A percentile compares a stretch with the other conserved stretches of the same genome.
Conservation (phyloP, 2,797 vertebrate species). For the Pristis pectinata region DNA sequence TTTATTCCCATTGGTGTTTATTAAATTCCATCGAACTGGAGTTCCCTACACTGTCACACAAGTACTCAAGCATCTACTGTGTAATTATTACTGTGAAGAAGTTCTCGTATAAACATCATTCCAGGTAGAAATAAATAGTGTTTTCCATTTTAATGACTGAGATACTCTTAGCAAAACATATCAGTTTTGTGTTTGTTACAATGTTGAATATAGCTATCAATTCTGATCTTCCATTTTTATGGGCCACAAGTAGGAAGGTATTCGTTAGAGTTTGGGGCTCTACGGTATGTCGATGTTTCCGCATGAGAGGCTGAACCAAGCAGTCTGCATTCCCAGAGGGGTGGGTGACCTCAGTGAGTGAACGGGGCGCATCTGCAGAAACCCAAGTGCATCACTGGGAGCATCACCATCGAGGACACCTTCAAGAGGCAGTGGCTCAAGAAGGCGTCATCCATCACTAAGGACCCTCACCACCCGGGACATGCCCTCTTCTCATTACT, state of each 20-base stretch:
- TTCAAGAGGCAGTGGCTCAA: no score
- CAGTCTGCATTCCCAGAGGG: neutral
- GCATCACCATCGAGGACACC: no score
- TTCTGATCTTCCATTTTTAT: no score
- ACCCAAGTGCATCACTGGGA: no score
- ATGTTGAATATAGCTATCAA: neutral
- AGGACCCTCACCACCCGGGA: no score
- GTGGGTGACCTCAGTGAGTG: no score
- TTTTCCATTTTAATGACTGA: neutral
- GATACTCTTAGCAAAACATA: neutral
- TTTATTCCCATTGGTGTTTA: conserved; percentile 6
- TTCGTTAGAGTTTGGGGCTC: neutral
- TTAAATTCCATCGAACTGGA: conserved; percentile 1
- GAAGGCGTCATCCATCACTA: no score
- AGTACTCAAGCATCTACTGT: neutral
- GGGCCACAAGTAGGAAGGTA: neutral
- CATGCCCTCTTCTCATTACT: no score
- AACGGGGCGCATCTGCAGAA: no score
- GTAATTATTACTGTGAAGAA: neutral
- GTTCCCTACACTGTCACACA: neutral
- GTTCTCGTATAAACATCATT: neutral
- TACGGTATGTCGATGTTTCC: neutral
- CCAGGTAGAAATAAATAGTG: neutral
- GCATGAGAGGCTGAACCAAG: neutral
- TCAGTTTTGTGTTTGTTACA: neutral